These are phyloP conservation scores for Acanthosepion pharaonis DNA, from an alignment of 2,888 invertebrate genomes.

Conservation along the genomic window DNA sequence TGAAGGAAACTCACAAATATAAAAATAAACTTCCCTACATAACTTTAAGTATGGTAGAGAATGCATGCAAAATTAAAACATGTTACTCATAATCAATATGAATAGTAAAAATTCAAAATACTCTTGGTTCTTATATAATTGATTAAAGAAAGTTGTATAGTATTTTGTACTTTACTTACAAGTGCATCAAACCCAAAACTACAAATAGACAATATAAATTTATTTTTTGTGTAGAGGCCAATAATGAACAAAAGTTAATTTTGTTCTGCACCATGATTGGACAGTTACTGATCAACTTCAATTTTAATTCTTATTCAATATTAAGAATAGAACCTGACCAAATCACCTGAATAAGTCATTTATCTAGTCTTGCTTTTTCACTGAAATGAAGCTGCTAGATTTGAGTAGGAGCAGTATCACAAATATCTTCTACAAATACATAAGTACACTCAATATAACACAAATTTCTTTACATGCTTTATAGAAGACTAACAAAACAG, in stretches of 20 bases:
- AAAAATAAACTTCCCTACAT: no score
- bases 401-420: not conserved
- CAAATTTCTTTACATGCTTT: not conserved
- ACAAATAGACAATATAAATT: no score
- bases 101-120: no score
- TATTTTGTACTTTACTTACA: no score
- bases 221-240: not conserved
- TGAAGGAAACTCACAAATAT: no score
- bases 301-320: not conserved
- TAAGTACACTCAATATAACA: not conserved
- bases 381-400: not conserved
- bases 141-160: no score
- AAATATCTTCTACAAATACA: not conserved
- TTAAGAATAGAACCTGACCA: not conserved
- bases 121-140: no score
- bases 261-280: not conserved
- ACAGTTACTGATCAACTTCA: not conserved
- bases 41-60: no score
- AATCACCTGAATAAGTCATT: not conserved
- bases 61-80: no score
- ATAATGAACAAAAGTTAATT: not conserved
- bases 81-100: no score
- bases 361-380: not conserved
- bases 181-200: no score
- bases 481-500: not conserved